Conservation (phyloP, 1,140 invertebrate genomes). For the Tetraneura akinire region DNA sequence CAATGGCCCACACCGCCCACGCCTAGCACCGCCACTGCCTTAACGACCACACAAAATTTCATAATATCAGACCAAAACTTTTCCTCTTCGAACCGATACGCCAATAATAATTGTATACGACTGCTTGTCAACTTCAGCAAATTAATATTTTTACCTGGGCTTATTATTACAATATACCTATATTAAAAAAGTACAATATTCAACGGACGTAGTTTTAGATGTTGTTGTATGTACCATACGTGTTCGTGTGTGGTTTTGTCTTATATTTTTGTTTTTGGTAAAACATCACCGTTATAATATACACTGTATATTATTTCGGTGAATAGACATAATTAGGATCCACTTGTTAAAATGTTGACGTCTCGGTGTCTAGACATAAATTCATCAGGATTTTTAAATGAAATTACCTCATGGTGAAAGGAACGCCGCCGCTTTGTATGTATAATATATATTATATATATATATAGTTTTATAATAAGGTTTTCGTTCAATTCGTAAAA, state of each 20-base stretch:
- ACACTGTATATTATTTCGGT: slow-evolving; percentile 25
- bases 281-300: slow-evolving; percentile 9
- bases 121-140: no score
- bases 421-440: background rate
- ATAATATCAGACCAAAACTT: no score
- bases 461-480: slow-evolving; percentile 42
- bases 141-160: no score
- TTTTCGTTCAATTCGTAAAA: slow-evolving; percentile 12
- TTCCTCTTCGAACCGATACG: no score
- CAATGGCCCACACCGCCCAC: no score
- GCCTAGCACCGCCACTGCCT: no score
- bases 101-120: no score
- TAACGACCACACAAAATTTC: no score
- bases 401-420: slow-evolving; percentile 33
- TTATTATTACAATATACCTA: no score
- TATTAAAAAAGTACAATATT: no score
- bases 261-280: slow-evolving; percentile 22
- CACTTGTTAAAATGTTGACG: slow-evolving; percentile 43
- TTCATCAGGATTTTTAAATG: slow-evolving; percentile 33
- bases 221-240: background rate
- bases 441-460: no score
- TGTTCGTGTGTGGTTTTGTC: background rate
- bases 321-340: slow-evolving; percentile 41
- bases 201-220: no score
- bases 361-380: slow-evolving; percentile 36